phyloP scores from a whole-genome alignment of 2,888 invertebrate genomes.

The Chrysotoxum bicinctum region DNA sequence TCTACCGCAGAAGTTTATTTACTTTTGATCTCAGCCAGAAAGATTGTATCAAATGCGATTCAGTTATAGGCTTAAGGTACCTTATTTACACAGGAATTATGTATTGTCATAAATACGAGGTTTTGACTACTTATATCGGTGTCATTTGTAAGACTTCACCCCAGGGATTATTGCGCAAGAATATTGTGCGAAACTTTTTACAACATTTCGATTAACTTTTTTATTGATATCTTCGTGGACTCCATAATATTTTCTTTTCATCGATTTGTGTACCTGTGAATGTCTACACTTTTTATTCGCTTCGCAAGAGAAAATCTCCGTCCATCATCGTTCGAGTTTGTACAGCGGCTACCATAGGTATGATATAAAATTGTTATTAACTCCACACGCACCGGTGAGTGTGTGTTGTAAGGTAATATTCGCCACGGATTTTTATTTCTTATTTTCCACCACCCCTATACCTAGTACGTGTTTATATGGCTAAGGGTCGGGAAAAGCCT shows the following conservation, averaged over 20 bases:
- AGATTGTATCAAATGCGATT: no score
- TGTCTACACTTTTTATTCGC: neutral
- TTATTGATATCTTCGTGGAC: neutral
- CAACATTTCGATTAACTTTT: neutral
- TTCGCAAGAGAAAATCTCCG: neutral
- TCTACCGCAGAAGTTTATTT: no score
- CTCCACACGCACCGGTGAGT: neutral
- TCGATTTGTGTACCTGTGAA: neutral
- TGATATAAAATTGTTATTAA: constrained; percentile 15
- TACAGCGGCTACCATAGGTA: neutral
- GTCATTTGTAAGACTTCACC: neutral
- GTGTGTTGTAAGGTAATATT: constrained; percentile 11
- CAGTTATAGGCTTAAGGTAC: no score
- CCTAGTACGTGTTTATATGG: neutral
- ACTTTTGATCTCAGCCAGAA: no score
- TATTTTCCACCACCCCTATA: neutral
- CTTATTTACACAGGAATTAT: no score
- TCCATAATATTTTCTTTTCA: neutral
- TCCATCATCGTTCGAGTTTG: neutral
- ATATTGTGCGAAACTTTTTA: neutral
- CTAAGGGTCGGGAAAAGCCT: neutral
- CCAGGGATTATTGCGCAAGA: neutral
- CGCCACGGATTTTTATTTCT: constrained; percentile 7
- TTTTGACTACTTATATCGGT: neutral
- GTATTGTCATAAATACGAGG: no score